Evolutionary conservation across 1,140 invertebrate species (phyloP).

Genomic region (Harlomillsia oculata): DNA sequence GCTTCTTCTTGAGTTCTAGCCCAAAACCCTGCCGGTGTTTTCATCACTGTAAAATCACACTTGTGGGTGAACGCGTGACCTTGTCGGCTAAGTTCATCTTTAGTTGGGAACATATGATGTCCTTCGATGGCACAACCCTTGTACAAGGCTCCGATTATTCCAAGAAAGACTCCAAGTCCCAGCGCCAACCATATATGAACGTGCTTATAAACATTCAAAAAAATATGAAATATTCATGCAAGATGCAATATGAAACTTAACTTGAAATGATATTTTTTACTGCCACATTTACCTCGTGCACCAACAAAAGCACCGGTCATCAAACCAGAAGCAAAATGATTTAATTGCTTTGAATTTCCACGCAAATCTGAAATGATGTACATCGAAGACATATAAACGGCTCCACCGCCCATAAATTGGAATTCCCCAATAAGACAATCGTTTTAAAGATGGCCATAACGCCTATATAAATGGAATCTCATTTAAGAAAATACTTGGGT

Average conservation of each 20-base stretch:
- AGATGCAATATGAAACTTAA: neutral
- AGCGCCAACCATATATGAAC: neutral
- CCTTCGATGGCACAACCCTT: neutral
- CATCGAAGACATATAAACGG: too few relatives aligned
- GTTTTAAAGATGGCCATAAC: neutral
- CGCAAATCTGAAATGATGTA: too few relatives aligned
- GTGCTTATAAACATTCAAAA: neutral
- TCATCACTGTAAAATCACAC: conserved; percentile 2
- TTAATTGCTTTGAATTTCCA: too few relatives aligned
- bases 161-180: neutral
- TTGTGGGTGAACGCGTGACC: conserved; percentile 9
- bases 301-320: conserved; percentile 9
- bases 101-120: neutral
- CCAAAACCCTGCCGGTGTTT: conserved; percentile 11
- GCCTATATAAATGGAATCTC: neutral
- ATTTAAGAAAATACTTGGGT: neutral
- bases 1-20: conserved; percentile 6
- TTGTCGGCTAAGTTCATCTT: neutral
- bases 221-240: neutral
- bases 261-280: neutral
- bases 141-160: conserved; percentile 6
- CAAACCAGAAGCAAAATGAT: conserved; percentile 19
- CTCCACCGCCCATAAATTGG: neutral
- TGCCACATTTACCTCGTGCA: neutral
- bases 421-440: conserved; percentile 4